Base-by-base conservation (phyloP, 2,113 vertebrate species). In the Ginglymostoma cirratum region DNA sequence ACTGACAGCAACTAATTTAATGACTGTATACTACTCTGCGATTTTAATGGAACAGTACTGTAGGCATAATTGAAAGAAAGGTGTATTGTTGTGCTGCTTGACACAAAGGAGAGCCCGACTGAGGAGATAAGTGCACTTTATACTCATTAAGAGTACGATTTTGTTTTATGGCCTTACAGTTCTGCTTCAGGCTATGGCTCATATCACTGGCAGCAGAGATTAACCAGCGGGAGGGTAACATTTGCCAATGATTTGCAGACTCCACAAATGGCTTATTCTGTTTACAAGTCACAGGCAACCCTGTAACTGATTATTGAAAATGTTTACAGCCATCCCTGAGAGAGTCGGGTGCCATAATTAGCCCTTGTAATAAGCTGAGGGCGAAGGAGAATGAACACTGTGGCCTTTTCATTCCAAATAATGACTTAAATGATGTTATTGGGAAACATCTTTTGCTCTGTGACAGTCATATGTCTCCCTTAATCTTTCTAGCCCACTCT, bases 291-390 rank as follows among this genome's bases (percentile, higher is more conserved):
- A 65, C 15, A 52, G 27, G 27, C 52, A 38, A 19, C 17, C 61
- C n/a, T 52, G n/a, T 19, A 66, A 66, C 89, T 45, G 34, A 93
- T 93, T 93, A 93, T n/a, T 23, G n/a, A 93, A 66, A 66, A 93
- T 66, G 61, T 23, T 67, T 93, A 38, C 17, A 93, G 89, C 89
- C 27, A 66, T 67, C 42, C 23, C 61, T 66, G 19, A 3, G 61
- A n/a, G 61, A 38, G n/a, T 8, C n/a, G 34, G 66, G 19, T 67
- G 30, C n/a, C 52, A 90, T 90, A 90, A 90, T 90, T 90, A 38
- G 55, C 34, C 66, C 55, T 61, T 30, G 52, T 93, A 93, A 93
- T 66, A 66, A 93, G 34, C 55, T 34, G 27, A 90, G 52, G 24
- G 55, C 10, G 23, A 27, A 52, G 23, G 2, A 65, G 55, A 5